A percentile compares a stretch with the other conserved stretches of the same genome.
Conservation (phyloP, 2,113 vertebrate species). For the Rutilus rutilus region DNA sequence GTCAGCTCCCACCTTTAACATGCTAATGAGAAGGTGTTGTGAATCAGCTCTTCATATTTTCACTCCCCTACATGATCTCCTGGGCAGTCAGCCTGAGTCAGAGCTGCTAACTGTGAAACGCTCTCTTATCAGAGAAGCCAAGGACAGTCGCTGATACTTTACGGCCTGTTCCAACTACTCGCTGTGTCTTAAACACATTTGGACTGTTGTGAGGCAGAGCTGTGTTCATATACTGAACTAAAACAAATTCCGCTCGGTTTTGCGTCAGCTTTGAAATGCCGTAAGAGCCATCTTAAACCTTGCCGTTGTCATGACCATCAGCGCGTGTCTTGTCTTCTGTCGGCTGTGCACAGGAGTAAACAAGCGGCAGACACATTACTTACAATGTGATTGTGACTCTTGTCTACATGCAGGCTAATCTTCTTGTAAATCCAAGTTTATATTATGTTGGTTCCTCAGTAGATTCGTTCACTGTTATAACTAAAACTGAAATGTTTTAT, state of each 20-base stretch:
- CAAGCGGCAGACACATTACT: neutral
- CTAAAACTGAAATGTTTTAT: neutral
- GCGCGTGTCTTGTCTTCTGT: slow-evolving; percentile 8
- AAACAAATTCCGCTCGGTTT: neutral
- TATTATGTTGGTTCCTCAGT: neutral
- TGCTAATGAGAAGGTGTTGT: slow-evolving; percentile 46
- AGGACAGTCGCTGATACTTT: slow-evolving; percentile 21
- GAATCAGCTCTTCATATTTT: slow-evolving; percentile 40
- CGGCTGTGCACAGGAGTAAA: slow-evolving; percentile 6
- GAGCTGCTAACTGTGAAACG: slow-evolving; percentile 38
- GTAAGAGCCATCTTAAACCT: neutral
- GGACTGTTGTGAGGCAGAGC: neutral
- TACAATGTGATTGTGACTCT: neutral
- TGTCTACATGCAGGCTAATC: neutral
- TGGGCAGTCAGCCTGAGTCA: slow-evolving; percentile 40
- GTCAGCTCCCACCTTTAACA: slow-evolving; percentile 41
- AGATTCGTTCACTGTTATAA: neutral
- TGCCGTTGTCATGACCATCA: neutral
- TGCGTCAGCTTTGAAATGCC: slow-evolving; percentile 9
- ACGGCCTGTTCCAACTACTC: slow-evolving; percentile 12
- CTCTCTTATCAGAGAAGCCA: slow-evolving; percentile 24
- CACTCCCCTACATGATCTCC: slow-evolving; percentile 42
- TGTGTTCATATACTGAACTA: neutral
- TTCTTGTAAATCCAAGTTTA: neutral
- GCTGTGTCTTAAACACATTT: slow-evolving; percentile 16